Conservation (phyloP, 2,888 invertebrate genomes). For the Stramonita haemastoma region DNA sequence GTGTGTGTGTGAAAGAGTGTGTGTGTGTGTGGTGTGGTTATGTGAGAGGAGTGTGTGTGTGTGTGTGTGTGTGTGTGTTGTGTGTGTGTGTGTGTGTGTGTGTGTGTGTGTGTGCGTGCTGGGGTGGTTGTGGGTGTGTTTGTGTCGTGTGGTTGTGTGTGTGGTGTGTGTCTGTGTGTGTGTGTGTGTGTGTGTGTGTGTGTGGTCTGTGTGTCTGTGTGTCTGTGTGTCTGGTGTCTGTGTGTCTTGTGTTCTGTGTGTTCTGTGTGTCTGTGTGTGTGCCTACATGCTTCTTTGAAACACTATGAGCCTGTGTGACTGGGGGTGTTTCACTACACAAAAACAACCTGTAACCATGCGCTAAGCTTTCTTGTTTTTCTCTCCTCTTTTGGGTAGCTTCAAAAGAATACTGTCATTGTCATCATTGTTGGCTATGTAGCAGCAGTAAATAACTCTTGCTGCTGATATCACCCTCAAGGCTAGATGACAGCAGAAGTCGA, state of each 20-base stretch:
- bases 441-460: too few relatives aligned
- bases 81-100: constrained; percentile 23
- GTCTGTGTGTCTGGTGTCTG: neutral
- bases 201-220: neutral
- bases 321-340: neutral
- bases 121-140: neutral
- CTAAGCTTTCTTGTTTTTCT: too few relatives aligned
- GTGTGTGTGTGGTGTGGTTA: constrained; percentile 13
- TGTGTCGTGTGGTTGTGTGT: neutral
- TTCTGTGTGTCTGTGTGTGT: neutral
- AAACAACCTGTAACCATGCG: too few relatives aligned
- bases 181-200: neutral
- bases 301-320: neutral
- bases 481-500: too few relatives aligned
- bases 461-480: too few relatives aligned
- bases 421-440: too few relatives aligned
- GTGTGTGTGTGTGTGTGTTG: constrained; percentile 23
- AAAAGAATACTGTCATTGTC: too few relatives aligned
- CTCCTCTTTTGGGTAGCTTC: too few relatives aligned
- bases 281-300: neutral
- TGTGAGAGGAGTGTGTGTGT: constrained; percentile 31
- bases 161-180: neutral
- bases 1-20: constrained; percentile 25
- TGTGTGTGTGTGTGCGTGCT: neutral
- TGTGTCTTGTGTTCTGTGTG: neutral